A percentile compares a stretch with the other conserved stretches of the same genome.
Conservation (phyloP, 2,888 invertebrate species). For the Pseudococcus jackbeardsleyi region DNA sequence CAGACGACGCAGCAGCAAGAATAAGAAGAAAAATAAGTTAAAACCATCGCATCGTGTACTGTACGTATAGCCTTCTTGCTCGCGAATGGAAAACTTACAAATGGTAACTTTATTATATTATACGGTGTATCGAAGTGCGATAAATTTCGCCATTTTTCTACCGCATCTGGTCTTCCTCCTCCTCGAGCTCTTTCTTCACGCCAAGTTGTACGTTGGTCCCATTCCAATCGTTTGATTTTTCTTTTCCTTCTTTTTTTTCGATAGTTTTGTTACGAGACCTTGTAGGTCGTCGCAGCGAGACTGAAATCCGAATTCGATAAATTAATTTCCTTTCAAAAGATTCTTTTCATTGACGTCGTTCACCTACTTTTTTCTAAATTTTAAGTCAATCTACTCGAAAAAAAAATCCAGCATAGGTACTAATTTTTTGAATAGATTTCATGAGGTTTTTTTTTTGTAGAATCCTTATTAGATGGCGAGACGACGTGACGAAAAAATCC, state of each 20-base stretch:
- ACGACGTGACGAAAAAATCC: too few relatives aligned
- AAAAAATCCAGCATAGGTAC: too few relatives aligned
- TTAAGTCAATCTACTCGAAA: too few relatives aligned
- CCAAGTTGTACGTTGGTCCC: neutral
- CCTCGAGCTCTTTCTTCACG: neutral
- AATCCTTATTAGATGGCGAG: too few relatives aligned
- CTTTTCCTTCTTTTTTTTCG: neutral
- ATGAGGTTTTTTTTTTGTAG: too few relatives aligned
- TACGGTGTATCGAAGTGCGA: neutral
- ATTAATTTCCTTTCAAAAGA: too few relatives aligned
- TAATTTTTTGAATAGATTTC: too few relatives aligned
- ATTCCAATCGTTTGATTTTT: neutral
- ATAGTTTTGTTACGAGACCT: neutral
- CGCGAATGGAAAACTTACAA: neutral
- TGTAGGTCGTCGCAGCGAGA: neutral
- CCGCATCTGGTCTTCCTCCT: neutral
- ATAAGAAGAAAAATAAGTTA: neutral
- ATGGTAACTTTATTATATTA: neutral
- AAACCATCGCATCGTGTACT: neutral
- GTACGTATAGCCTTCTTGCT: neutral
- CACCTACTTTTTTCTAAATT: too few relatives aligned
- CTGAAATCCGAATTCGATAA: too few relatives aligned
- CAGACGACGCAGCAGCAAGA: neutral
- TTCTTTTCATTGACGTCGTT: too few relatives aligned
- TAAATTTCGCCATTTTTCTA: slow-evolving; percentile 7